Evolutionary conservation across 2,113 vertebrate species (phyloP).

Genomic region (Hippoglossus stenolepis): DNA sequence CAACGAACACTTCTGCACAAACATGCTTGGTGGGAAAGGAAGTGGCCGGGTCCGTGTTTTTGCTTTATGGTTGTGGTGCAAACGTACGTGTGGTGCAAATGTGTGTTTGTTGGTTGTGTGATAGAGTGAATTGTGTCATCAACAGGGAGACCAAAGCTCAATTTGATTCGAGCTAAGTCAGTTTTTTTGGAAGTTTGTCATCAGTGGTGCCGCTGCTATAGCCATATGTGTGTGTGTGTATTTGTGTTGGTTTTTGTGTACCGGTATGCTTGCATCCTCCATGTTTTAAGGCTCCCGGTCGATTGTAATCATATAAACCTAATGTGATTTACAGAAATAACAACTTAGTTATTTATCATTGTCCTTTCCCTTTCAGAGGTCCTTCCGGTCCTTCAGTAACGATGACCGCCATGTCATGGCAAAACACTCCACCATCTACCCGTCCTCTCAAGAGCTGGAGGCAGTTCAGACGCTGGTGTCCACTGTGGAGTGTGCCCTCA

Average conservation of each 20-base stretch:
- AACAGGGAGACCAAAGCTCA: not conserved
- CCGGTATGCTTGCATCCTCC: not conserved
- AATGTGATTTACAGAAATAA: not conserved
- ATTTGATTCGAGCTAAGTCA: no score
- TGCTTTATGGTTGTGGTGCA: not conserved
- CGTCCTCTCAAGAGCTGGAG: conserved; percentile 95
- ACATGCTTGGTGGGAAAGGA: not conserved
- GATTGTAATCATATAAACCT: not conserved
- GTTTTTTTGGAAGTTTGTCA: conserved; percentile 17
- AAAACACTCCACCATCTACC: conserved; percentile 98
- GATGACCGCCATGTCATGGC: conserved; percentile 99
- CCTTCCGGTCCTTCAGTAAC: conserved; percentile 97
- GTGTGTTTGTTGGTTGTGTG: not conserved
- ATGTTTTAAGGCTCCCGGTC: no score
- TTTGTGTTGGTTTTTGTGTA: not conserved
- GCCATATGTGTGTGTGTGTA: not conserved
- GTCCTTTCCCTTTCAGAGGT: conserved; percentile 87
- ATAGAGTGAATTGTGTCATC: not conserved
- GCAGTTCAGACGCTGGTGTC: conserved; percentile 98
- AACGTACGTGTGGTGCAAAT: not conserved
- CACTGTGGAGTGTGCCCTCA: conserved; percentile 96
- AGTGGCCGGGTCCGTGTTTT: not conserved
- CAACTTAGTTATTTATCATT: not conserved
- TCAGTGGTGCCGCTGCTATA: not conserved
- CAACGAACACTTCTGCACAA: not conserved